Percentiles rank a stretch among this genome's conserved stretches.
These are phyloP conservation scores for Willowsia nigromaculata DNA, from an alignment of 2,888 invertebrate species.

Conservation along the genomic window DNA sequence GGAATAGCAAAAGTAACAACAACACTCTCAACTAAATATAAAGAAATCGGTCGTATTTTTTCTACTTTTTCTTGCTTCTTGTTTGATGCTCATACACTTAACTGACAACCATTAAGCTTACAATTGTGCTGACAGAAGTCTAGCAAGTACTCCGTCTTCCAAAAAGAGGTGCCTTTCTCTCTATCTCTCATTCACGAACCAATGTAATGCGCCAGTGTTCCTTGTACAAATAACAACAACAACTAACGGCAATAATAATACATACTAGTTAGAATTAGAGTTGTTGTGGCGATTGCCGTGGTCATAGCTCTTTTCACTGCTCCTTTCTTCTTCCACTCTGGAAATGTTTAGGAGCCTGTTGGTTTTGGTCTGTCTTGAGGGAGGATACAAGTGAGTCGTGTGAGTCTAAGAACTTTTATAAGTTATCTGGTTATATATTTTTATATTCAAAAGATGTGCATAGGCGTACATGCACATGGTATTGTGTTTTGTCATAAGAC, in stretches of 20 bases:
- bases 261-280: conserved; percentile 68
- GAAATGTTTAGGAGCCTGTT: conserved; percentile 30
- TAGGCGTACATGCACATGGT: not conserved
- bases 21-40: conserved; percentile 7
- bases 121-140: conserved; percentile 62
- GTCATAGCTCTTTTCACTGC: conserved; percentile 63
- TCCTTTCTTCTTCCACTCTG: conserved; percentile 21
- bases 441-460: conserved; percentile 8
- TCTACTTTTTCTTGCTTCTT: not conserved
- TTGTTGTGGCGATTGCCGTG: conserved; percentile 65
- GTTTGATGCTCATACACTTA: conserved; percentile 61
- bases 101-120: conserved; percentile 65
- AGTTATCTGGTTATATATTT: not conserved
- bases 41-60: conserved; percentile 39
- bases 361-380: not conserved
- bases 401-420: conserved; percentile 7
- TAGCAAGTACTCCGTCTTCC: conserved; percentile 40
- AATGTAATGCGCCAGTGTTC: not conserved
- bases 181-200: not conserved
- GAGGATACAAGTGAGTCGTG: conserved; percentile 39
- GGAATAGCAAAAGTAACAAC: not conserved
- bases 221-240: conserved; percentile 20
- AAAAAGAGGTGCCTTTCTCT: conserved; percentile 33
- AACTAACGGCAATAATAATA: conserved; percentile 46
- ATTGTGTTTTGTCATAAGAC: conserved; percentile 3